Conservation (phyloP, 2,113 vertebrate species). For the Myotis davidii region DNA sequence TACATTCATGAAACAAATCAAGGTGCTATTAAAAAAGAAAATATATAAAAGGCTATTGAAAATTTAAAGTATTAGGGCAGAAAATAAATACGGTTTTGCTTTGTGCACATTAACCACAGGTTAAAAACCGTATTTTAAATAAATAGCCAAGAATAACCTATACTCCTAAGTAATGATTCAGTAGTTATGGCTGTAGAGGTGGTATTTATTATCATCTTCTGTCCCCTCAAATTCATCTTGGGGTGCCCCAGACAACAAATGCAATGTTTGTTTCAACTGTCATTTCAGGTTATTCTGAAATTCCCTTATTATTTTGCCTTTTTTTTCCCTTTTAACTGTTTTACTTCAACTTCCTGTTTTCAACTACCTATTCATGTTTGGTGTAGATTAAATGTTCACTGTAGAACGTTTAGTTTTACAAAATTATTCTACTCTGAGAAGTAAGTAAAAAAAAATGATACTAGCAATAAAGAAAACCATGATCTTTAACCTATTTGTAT, state of each 20-base stretch:
- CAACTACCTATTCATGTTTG: background rate
- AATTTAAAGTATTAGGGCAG: background rate
- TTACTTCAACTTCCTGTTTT: background rate
- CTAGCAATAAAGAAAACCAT: background rate
- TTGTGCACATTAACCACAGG: background rate
- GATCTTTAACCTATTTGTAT: background rate
- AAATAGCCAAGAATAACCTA: background rate
- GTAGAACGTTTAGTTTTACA: background rate
- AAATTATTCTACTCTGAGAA: background rate
- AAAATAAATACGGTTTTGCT: background rate
- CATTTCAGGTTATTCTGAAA: background rate
- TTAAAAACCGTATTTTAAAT: background rate
- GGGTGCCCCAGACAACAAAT: background rate
- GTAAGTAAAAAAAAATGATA: background rate
- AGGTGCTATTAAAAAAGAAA: background rate
- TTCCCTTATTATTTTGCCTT: background rate
- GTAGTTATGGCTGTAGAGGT: background rate
- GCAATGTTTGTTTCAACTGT: background rate
- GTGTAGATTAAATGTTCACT: background rate
- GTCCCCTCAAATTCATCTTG: background rate
- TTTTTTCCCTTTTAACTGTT: background rate
- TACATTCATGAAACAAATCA: background rate
- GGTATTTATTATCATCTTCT: background rate
- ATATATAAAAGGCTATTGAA: background rate
- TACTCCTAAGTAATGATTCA: background rate